Conservation (phyloP, 2,797 vertebrate genomes). For the Hippocampus kuda region DNA sequence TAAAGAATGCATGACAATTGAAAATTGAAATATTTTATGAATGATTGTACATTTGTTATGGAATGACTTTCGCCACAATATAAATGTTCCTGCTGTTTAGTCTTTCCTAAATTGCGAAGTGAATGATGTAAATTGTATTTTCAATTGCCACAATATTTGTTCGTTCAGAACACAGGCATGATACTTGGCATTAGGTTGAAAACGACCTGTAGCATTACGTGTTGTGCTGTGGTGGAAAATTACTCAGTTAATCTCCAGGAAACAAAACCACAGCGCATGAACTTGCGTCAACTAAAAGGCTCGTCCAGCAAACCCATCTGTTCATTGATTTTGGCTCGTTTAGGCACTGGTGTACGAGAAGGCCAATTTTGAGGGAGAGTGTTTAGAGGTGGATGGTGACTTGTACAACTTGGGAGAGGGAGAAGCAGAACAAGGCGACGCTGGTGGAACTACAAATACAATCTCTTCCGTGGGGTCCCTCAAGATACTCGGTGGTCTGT, state of each 20-base stretch:
- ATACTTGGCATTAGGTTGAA: not conserved
- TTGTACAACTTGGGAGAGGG: constrained; percentile 46
- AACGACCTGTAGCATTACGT: not conserved
- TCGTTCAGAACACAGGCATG: not conserved
- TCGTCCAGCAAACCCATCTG: too few relatives aligned
- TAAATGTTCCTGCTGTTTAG: not conserved
- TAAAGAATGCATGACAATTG: not conserved
- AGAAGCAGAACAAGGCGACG: constrained; percentile 21
- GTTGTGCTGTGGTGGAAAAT: too few relatives aligned
- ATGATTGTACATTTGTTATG: not conserved
- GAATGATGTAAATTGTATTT: not conserved
- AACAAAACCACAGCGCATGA: not conserved
- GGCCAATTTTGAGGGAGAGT: constrained; percentile 79
- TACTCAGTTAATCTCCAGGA: not conserved
- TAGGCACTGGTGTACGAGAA: constrained; percentile 85
- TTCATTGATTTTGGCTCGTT: not conserved
- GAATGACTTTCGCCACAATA: not conserved
- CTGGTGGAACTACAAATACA: constrained; percentile 18
- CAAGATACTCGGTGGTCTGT: constrained; percentile 86
- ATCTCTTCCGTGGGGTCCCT: constrained; percentile 76
- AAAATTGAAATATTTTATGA: not conserved
- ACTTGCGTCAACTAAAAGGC: too few relatives aligned
- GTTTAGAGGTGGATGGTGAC: constrained; percentile 71
- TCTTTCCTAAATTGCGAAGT: not conserved
- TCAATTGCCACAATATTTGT: not conserved